A percentile compares a stretch with the other conserved stretches of the same genome.
These are phyloP conservation scores for Ciconia maguari DNA, from an alignment of 2,113 vertebrate genomes.

Conservation along the genomic window DNA sequence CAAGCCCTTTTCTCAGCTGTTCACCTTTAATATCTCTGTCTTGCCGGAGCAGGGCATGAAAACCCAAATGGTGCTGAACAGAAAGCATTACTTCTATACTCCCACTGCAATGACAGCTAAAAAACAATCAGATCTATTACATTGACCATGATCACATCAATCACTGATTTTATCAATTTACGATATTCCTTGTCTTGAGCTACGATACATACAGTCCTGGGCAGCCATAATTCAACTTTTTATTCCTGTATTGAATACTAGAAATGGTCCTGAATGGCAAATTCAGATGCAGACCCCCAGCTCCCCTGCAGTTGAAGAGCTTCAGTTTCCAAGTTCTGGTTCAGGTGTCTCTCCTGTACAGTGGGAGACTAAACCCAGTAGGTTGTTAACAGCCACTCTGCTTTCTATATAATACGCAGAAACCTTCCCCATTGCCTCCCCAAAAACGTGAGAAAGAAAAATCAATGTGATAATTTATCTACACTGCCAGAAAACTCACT, in stretches of 20 bases:
- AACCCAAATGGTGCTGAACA: neutral
- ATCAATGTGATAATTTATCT: conserved; percentile 37
- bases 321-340: neutral
- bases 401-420: neutral
- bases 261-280: neutral
- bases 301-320: neutral
- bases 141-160: neutral
- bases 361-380: neutral
- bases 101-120: neutral
- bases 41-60: neutral
- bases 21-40: conserved; percentile 42
- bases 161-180: neutral
- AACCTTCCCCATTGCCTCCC: neutral
- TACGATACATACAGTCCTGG: neutral
- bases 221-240: neutral
- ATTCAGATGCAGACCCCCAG: neutral
- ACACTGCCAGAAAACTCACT: conserved; percentile 1
- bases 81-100: neutral
- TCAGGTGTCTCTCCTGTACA: neutral
- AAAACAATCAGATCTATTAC: neutral
- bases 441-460: conserved; percentile 13
- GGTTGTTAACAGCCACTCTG: neutral
- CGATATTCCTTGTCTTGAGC: neutral
- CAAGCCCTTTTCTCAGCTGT: neutral
- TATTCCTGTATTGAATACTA: neutral